Evolutionary conservation across 2,888 invertebrate species (phyloP), one percentile per base, ranked within the genome.

Genomic region (Glyphotaelius pellucidus): DNA sequence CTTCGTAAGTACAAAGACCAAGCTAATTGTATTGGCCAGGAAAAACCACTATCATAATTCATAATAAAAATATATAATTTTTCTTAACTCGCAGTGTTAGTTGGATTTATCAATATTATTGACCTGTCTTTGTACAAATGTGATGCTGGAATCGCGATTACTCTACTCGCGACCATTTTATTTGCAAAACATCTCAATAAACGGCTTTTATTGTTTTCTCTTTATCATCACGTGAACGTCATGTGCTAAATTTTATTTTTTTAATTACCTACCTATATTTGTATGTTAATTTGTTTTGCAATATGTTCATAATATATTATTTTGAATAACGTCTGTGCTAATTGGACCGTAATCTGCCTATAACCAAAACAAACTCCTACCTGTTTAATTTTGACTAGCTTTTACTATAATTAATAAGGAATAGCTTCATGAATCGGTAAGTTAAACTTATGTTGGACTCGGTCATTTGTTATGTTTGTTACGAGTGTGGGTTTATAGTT

Each of bases 141-240:
- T 86, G 25, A 30, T 86, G 38, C 86, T 42, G 81, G 47, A 86
- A 86, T 42, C 86, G 86, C 12, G 86, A 30, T 47, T 42, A 42
- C 52, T 42, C 42, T 86, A 86, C 47, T 25, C 38, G 38, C n/a
- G n/a, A 25, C n/a, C 42, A 38, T 86, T 47, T 86, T 86, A 86
- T 86, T 86, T 86, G 35, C 47, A 86, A 86, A 86, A 42, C 86
- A 86, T 86, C 42, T 38, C 42, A 52, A 31, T 86, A 86, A 38
- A 86, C 86, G 25, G 86, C 81, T 86, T 86, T 86, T 86, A 86
- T 86, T 42, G 86, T 86, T 86, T 86, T 86, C 86, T 47, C 30
- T 47, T 86, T 86, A 42, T 42, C 42, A 30, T 86, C 86, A 47
- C 86, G 86, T 86, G 86, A 86, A 86, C 52, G 30, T 11, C n/a